A percentile compares a stretch with the other conserved stretches of the same genome.
Evolutionary conservation across 2,797 vertebrate species (phyloP).

Genomic region (Spheniscus humboldti): DNA sequence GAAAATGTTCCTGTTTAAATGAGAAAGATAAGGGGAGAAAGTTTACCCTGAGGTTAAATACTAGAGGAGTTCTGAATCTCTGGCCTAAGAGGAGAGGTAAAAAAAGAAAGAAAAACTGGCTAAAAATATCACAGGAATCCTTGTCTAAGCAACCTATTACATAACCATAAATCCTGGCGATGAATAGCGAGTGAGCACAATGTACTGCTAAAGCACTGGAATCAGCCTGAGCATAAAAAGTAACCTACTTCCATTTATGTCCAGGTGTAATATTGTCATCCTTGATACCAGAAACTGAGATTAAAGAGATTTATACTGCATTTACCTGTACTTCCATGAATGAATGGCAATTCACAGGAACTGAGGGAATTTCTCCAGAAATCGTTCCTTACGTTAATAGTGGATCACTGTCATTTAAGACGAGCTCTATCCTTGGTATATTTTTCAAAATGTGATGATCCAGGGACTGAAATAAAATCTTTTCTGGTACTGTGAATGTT

Average conservation of each 20-base stretch:
- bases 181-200: neutral
- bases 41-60: neutral
- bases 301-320: neutral
- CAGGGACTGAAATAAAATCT: neutral
- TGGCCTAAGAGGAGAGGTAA: neutral
- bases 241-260: neutral
- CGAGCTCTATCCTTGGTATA: neutral
- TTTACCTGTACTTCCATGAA: neutral
- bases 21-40: neutral
- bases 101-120: neutral
- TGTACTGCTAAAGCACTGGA: neutral
- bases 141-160: conserved; percentile 8
- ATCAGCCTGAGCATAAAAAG: neutral
- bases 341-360: neutral
- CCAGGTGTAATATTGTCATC: neutral
- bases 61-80: neutral
- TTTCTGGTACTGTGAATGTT: neutral
- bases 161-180: conserved; percentile 14
- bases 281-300: neutral
- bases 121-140: conserved; percentile 32
- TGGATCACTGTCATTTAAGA: neutral
- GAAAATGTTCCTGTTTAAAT: neutral
- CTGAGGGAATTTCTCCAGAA: neutral
- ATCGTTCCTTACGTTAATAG: neutral
- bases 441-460: neutral